These are phyloP conservation scores for Microctenopoma steveboyesi DNA, from an alignment of 2,797 vertebrate species.

Conservation along the genomic window DNA sequence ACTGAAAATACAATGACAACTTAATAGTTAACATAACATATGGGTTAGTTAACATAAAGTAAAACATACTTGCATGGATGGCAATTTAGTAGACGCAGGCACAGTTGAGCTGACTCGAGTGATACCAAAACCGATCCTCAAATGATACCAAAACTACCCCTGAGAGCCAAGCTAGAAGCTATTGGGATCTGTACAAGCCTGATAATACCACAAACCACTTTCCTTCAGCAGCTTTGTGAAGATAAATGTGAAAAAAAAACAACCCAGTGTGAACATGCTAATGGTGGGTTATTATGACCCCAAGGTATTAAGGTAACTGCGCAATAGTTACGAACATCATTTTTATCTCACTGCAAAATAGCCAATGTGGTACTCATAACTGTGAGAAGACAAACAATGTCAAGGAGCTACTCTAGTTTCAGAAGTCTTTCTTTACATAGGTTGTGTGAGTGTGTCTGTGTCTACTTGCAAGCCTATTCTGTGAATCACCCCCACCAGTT, in stretches of 20 bases:
- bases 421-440: slow-evolving; percentile 31
- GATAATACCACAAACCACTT: slow-evolving; percentile 49
- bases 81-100: neutral
- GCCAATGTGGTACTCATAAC: neutral
- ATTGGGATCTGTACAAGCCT: slow-evolving; percentile 18
- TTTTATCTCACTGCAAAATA: slow-evolving; percentile 4
- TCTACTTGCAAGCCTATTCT: slow-evolving; percentile 31
- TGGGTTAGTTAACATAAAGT: no score
- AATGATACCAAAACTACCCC: slow-evolving; percentile 1
- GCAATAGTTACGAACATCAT: neutral
- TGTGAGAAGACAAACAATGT: slow-evolving; percentile 3
- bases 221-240: slow-evolving; percentile 33
- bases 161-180: slow-evolving; percentile 1
- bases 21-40: neutral
- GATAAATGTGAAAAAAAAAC: slow-evolving; percentile 38
- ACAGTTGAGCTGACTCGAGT: slow-evolving; percentile 12
- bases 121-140: neutral
- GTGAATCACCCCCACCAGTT: slow-evolving; percentile 60
- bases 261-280: slow-evolving; percentile 32
- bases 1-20: neutral
- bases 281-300: neutral
- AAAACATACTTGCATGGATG: neutral
- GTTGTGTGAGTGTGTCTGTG: slow-evolving; percentile 16
- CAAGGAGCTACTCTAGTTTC: slow-evolving; percentile 41
- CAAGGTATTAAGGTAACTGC: neutral